phyloP scores from a whole-genome alignment of 2,113 vertebrate genomes.

The Illadopsis cleaveri region DNA sequence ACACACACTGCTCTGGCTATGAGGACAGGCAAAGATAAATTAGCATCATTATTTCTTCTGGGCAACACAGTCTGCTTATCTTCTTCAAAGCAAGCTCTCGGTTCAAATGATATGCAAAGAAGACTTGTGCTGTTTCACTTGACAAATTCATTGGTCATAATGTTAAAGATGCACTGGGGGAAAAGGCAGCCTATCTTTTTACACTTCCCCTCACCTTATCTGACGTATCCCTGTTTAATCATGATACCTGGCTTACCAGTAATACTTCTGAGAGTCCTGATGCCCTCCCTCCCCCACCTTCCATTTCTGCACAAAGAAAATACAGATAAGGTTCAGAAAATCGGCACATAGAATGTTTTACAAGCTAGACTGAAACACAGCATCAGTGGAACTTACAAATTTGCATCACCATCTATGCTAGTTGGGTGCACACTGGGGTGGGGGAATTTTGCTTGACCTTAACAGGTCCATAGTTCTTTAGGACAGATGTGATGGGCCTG shows the following conservation, averaged over 20 bases:
- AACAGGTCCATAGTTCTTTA: background rate
- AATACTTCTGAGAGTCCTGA: conserved; percentile 9
- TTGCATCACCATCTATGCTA: background rate
- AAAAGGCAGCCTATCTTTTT: conserved; percentile 61
- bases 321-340: conserved; percentile 41
- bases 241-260: conserved; percentile 7
- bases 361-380: conserved; percentile 4
- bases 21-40: conserved; percentile 67
- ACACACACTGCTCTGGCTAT: background rate
- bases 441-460: background rate
- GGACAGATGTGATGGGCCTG: background rate
- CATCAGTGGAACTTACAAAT: background rate
- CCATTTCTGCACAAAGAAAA: conserved; percentile 19
- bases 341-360: background rate
- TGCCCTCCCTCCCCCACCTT: background rate
- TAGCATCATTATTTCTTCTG: conserved; percentile 65
- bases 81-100: conserved; percentile 63
- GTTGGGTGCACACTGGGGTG: fast-evolving
- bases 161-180: conserved; percentile 64
- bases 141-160: conserved; percentile 74
- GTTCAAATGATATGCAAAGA: conserved; percentile 71
- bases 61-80: conserved; percentile 57
- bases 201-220: conserved; percentile 63
- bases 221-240: conserved; percentile 47
- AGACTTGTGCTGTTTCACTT: conserved; percentile 48